Conservation (phyloP, 2,888 invertebrate species). For the Campoplex nolae region DNA sequence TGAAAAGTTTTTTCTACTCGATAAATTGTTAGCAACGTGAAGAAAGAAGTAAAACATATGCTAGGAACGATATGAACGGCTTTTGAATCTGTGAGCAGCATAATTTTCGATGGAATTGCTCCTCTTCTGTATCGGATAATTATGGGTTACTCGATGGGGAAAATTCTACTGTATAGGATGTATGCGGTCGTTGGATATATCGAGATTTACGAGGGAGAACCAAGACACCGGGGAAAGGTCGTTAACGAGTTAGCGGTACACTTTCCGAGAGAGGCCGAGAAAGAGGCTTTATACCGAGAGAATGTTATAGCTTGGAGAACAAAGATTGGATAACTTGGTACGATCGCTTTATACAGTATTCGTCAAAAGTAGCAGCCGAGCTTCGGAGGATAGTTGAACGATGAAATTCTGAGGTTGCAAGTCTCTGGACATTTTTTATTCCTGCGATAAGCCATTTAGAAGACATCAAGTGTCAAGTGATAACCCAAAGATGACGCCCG, state of each 20-base stretch:
- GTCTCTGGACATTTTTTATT: too few species aligned
- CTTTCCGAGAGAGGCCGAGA: conserved; percentile 24
- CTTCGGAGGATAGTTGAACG: background rate
- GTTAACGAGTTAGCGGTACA: conserved; percentile 64
- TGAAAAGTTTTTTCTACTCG: too few species aligned
- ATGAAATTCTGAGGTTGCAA: too few species aligned
- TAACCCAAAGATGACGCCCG: too few species aligned
- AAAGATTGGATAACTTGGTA: conserved; percentile 64
- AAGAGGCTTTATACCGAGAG: conserved; percentile 14
- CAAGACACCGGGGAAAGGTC: conserved; percentile 60
- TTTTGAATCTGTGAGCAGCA: conserved; percentile 21
- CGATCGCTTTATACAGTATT: background rate
- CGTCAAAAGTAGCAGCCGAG: background rate
- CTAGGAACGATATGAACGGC: too few species aligned
- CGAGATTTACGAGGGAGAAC: conserved; percentile 75
- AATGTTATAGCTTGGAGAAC: conserved; percentile 43
- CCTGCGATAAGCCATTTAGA: too few species aligned
- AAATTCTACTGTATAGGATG: background rate
- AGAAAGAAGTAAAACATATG: too few species aligned
- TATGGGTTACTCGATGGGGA: conserved; percentile 66
- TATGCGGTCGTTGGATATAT: conserved; percentile 68
- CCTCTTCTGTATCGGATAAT: conserved; percentile 74
- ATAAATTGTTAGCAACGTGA: too few species aligned
- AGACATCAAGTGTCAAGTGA: too few species aligned
- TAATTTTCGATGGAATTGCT: conserved; percentile 63